Evolutionary conservation across 2,888 invertebrate genomes (phyloP), one percentile per base, ranked within the genome.

Genomic region (Xestia rhomboidea): DNA sequence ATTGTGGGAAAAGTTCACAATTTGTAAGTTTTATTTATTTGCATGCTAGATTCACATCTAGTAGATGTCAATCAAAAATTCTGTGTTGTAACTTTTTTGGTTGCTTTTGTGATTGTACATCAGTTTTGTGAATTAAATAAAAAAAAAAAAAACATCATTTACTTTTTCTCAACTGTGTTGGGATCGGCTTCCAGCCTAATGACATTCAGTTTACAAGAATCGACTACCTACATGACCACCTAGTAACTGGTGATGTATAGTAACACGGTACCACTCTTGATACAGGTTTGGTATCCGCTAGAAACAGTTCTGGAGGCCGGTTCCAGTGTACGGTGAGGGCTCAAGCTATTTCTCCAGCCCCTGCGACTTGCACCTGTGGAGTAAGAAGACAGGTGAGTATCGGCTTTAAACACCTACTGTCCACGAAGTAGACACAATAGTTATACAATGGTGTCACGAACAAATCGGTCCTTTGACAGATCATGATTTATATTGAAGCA

Each of bases 331-430:
- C 71, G 81, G 92, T 83, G 88, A 75, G 78, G 34, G 89, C 94
- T 0, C 88, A 90, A 85, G 10, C 11, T 0, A 80, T 78, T 0
- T 2, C 70, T 0, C 83, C 89, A 0, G 82, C 88, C 0, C 81
- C 84, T 0, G 70, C 80, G 2, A 2, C 63, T 15, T 97, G 97
- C 89, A 93, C 91, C 70, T 97, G 98, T 87, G 98, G 98, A 8
- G 95, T 96, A 91, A 97, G 94, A 84, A 97, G 97, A 87, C 92
- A 92, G 90, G 97, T 97, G 90, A 68, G 44, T 54, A 68, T 27
- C 41, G 57, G 57, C 2, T 57, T 57, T 57, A 2, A 18, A 15
- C n/a, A n/a, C n/a, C n/a, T n/a, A n/a, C n/a, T n/a, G n/a, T n/a
- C n/a, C n/a, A n/a, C n/a, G n/a, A n/a, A n/a, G n/a, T n/a, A n/a